A percentile compares a stretch with the other conserved stretches of the same genome.
These are phyloP conservation scores for Gryllus bimaculatus DNA, from an alignment of 1,140 invertebrate species.

Conservation along the genomic window DNA sequence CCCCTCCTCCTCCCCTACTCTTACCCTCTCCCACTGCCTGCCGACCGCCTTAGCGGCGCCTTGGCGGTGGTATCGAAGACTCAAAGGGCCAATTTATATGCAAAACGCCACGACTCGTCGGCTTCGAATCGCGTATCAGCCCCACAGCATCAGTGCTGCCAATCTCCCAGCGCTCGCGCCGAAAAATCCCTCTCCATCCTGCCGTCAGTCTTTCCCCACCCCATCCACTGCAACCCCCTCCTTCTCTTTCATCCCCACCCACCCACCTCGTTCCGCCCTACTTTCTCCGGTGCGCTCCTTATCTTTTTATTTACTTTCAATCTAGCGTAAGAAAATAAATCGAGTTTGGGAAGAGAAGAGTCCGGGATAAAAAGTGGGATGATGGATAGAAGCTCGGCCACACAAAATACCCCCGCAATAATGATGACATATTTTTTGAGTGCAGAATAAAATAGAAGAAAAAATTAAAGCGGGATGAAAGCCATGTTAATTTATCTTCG, in stretches of 20 bases:
- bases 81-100: not conserved
- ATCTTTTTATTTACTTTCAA: conserved; percentile 6
- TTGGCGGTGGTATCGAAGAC: not conserved
- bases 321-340: not conserved
- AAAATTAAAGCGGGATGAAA: not conserved
- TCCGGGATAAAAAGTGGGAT: not conserved
- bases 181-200: not conserved
- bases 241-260: not conserved
- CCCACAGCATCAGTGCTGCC: not conserved
- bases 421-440: not conserved
- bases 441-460: not conserved
- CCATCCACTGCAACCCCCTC: not conserved
- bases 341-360: not conserved
- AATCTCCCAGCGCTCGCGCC: not conserved
- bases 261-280: not conserved
- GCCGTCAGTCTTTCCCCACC: too few species aligned
- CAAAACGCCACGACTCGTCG: not conserved
- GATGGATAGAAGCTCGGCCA: not conserved
- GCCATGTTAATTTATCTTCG: not conserved
- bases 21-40: not conserved
- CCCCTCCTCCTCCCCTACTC: not conserved
- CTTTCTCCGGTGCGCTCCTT: not conserved
- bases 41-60: not conserved
- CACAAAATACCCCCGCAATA: not conserved
- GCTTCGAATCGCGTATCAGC: not conserved